Evolutionary conservation across 2,888 invertebrate species (phyloP), one percentile per base, ranked within the genome.

Genomic region (Lysandra bellargus): DNA sequence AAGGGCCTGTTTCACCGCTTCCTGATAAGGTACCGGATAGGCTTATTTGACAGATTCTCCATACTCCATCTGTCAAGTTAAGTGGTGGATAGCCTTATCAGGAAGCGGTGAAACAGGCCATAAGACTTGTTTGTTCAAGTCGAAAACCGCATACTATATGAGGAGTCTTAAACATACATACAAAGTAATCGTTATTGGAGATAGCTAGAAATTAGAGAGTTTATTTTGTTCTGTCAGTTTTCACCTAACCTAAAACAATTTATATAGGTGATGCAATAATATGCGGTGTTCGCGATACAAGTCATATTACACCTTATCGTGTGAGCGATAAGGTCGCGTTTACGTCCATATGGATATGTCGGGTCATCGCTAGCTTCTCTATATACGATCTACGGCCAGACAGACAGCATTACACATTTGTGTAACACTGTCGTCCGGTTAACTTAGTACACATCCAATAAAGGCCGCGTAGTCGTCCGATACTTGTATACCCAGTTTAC

Each of bases 281-380:
- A 76, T 76, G 76, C 76, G 76, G 57, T 76, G 33, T 57, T 57
- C 76, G 57, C 5, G 53, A 76, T 53, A 75, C 30, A 75, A 75
- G 75, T 49, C 75, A 49, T 12, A 23, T 12, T 74, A 23, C 9
- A 74, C 44, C 44, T 74, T 74, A 74, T 44, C 44, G 17, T 40
- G 49, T 75, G 6, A 75, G 30, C 44, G 49, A 75, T 37, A 76
- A 76, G 76, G 76, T 76, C 5, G 53, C 57, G 57, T 76, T 57
- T 76, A 57, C 76, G 76, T 76, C 76, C 76, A 75, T 49, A 57
- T 57, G 49, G 76, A 76, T 57, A 76, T 76, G 76, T 76, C 76
- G 76, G 76, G 53, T 76, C 76, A 44, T 57, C 76, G 76, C 76
- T 76, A 76, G 76, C 76, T 57, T 53, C 76, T 57, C 76, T 53